Percentiles rank a stretch among this genome's conserved stretches.
phyloP scores from a whole-genome alignment of 2,113 vertebrate genomes.

The Eublepharis macularius region DNA sequence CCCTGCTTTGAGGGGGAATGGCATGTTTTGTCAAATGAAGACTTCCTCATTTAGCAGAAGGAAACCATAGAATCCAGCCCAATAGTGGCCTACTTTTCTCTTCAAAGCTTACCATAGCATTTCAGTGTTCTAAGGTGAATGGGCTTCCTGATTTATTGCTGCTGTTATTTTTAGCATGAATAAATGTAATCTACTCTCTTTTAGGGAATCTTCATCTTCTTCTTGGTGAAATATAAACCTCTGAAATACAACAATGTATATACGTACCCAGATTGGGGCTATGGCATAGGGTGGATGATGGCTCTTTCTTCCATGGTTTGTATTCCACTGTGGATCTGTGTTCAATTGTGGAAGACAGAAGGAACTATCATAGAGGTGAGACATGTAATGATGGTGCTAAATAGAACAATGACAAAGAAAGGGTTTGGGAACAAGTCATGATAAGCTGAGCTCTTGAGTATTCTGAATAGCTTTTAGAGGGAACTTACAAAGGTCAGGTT shows the following conservation, averaged over 20 bases:
- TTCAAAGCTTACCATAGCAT: slow-evolving; percentile 6
- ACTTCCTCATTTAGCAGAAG: too few relatives aligned
- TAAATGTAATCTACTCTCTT: slow-evolving; percentile 35
- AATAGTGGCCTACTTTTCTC: not conserved
- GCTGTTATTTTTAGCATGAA: not conserved
- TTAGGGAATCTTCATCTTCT: slow-evolving; percentile 97
- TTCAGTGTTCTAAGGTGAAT: not conserved
- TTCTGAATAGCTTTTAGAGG: not conserved
- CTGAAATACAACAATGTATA: slow-evolving; percentile 98
- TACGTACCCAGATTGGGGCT: slow-evolving; percentile 95
- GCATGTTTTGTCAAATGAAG: too few relatives aligned
- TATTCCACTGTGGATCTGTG: slow-evolving; percentile 88
- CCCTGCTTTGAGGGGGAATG: not conserved
- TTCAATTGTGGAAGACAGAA: slow-evolving; percentile 90
- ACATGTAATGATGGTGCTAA: fast-evolving
- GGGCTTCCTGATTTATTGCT: not conserved
- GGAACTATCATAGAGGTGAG: slow-evolving; percentile 91
- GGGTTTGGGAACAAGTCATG: not conserved
- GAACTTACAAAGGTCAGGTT: not conserved
- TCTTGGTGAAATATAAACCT: slow-evolving; percentile 97
- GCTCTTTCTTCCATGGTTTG: slow-evolving; percentile 98
- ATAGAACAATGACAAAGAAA: not conserved
- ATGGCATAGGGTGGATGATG: slow-evolving; percentile 98
- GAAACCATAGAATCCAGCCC: too few relatives aligned
- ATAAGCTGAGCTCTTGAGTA: not conserved